Base-by-base conservation (phyloP, 2,797 vertebrate genomes). In the Octomys mimax region DNA sequence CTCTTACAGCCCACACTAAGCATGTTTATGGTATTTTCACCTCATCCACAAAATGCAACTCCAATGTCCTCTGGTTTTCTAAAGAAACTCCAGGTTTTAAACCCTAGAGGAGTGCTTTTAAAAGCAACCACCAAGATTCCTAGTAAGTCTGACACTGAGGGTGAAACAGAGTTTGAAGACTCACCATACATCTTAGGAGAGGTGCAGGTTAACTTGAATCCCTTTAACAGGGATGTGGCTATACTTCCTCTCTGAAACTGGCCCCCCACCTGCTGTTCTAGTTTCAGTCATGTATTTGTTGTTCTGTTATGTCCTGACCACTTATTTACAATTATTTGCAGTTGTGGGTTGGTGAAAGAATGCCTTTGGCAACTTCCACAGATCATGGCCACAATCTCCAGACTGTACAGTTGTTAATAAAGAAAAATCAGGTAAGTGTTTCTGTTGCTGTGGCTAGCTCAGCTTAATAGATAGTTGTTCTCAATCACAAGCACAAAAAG, bases 311-410 rank as follows among this genome's bases (percentile, higher is more conserved):
- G 10, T 89, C 24, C 71, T 97, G 57, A 97, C 66, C 46, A 24
- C 39, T 81, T 89, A 1, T 49, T 92, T 97, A 70, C 62, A 54
- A 64, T 97, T 75, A 64, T 97, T 98, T 91, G 46, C 96, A 99
- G 99, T 98, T 99, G 91, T 99, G 99, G 99, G 99, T 99, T 0
- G 99, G 99, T 96, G 99, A 99, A 98, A 98, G 99, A 97, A 99
- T 99, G 99, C 97, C 99, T 71, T 98, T 99, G 95, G 99, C 99
- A 94, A 99, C 99, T 0, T 99, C 99, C 2, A 99, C 99, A 0
- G 99, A 99, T 97, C 99, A 99, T 5, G 99, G 99, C 81, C 98
- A 99, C 98, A 99, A 99, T 98, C 99, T 99, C 85, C 99, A 99
- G 98, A 99, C 99, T 0, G 99, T 99, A 0, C 99, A 99, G 98